phyloP scores from a whole-genome alignment of 2,113 vertebrate genomes.

The Gracilinanus agilis region DNA sequence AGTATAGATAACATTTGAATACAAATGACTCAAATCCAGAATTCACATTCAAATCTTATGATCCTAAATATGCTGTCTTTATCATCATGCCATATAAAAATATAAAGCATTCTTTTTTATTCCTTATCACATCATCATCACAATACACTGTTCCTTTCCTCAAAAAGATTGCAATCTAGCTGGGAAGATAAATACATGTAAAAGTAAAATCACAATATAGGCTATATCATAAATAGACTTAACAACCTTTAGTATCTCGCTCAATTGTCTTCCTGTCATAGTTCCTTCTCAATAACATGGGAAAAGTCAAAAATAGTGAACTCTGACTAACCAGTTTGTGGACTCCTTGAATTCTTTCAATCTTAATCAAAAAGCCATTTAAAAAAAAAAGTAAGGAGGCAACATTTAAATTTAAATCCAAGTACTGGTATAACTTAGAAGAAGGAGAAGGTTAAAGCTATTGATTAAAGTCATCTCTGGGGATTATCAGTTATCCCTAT shows the following conservation, averaged over 20 bases:
- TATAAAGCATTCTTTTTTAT: not conserved
- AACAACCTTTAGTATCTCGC: not conserved
- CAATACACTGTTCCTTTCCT: not conserved
- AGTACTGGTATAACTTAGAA: not conserved
- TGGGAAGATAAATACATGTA: not conserved
- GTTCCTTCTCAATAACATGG: not conserved
- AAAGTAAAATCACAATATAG: not conserved
- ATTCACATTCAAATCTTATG: not conserved
- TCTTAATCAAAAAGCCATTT: not conserved
- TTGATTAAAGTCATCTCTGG: not conserved
- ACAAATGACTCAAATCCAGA: not conserved
- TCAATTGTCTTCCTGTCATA: not conserved
- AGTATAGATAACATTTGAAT: too few species aligned
- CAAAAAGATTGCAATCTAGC: not conserved
- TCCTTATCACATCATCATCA: not conserved
- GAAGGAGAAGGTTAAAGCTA: not conserved
- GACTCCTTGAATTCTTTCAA: not conserved
- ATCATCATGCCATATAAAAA: not conserved
- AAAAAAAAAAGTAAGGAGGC: not conserved
- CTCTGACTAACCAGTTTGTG: not conserved
- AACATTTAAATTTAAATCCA: not conserved
- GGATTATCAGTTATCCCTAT: not conserved
- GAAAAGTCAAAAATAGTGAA: not conserved
- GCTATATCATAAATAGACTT: not conserved
- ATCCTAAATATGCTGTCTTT: not conserved